phyloP scores from a whole-genome alignment of 2,888 invertebrate species.

The Drosophila quasianomalipes region DNA sequence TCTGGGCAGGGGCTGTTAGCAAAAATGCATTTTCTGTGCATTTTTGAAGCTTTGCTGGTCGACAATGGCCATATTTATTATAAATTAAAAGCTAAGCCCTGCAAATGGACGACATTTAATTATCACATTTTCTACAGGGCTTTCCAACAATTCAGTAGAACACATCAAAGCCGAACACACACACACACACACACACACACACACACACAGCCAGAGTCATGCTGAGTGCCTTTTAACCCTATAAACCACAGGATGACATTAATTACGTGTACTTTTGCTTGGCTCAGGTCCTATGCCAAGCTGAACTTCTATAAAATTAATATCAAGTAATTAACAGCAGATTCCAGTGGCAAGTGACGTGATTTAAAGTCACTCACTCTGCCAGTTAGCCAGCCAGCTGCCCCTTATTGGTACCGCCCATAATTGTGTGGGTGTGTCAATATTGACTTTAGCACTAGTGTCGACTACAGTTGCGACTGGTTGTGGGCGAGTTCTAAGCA shows the following conservation, averaged over 20 bases:
- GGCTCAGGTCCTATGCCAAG: constrained; percentile 13
- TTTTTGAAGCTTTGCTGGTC: constrained; percentile 22
- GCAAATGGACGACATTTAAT: constrained; percentile 70
- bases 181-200: constrained; percentile 12
- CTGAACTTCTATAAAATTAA: constrained; percentile 81
- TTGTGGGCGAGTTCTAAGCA: constrained; percentile 55
- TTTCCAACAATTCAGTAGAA: constrained; percentile 14
- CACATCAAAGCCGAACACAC: constrained; percentile 39
- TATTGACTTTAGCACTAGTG: constrained; percentile 61
- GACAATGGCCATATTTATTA: constrained; percentile 58
- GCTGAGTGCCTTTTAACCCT: constrained; percentile 53
- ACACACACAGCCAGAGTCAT: constrained; percentile 3
- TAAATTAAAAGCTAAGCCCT: constrained; percentile 71
- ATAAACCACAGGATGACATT: constrained; percentile 80
- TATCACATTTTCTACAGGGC: constrained; percentile 59
- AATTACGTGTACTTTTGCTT: constrained; percentile 65
- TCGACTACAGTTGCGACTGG: constrained; percentile 13
- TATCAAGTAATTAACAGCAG: constrained; percentile 84
- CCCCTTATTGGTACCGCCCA: constrained; percentile 20
- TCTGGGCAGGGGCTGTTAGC: background rate
- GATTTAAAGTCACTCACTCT: constrained; percentile 66
- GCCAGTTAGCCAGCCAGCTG: constrained; percentile 25
- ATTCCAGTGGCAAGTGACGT: constrained; percentile 72
- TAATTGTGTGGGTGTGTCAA: constrained; percentile 57
- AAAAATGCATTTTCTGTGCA: constrained; percentile 41